phyloP scores from a whole-genome alignment of 2,888 invertebrate genomes.

The Leptogaster cylindrica region DNA sequence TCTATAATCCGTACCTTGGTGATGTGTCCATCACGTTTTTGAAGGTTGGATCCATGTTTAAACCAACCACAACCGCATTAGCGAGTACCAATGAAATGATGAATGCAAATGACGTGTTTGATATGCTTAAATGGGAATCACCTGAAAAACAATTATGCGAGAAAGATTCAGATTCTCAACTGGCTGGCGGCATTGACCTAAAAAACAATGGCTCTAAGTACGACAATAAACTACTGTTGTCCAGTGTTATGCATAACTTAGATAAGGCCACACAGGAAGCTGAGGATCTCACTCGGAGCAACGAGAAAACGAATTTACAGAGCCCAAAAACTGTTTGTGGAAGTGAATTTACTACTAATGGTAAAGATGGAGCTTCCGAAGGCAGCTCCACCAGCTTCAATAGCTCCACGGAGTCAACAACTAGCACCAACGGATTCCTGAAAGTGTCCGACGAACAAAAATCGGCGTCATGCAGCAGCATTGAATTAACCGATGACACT shows the following conservation, averaged over 20 bases:
- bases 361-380: constrained; percentile 53
- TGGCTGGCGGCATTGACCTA: constrained; percentile 19
- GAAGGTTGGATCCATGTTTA: too few species aligned
- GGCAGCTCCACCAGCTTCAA: constrained; percentile 53
- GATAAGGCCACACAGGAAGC: constrained; percentile 52
- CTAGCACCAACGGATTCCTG: constrained; percentile 51
- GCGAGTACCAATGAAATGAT: constrained; percentile 28
- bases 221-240: constrained; percentile 52
- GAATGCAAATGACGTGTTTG: constrained; percentile 23
- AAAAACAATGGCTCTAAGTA: constrained; percentile 44
- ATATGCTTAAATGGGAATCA: constrained; percentile 22
- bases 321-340: constrained; percentile 11
- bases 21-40: too few species aligned
- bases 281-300: constrained; percentile 51
- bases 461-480: constrained; percentile 54
- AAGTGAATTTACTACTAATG: constrained; percentile 60
- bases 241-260: constrained; percentile 54
- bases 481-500: constrained; percentile 54
- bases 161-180: constrained; percentile 16
- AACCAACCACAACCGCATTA: constrained; percentile 49
- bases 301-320: neutral
- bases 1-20: constrained; percentile 50
- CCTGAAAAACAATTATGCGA: constrained; percentile 14
- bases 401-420: constrained; percentile 55
- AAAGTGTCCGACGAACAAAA: constrained; percentile 51